Conservation (phyloP, 2,797 vertebrate species). For the Amblyraja radiata region DNA sequence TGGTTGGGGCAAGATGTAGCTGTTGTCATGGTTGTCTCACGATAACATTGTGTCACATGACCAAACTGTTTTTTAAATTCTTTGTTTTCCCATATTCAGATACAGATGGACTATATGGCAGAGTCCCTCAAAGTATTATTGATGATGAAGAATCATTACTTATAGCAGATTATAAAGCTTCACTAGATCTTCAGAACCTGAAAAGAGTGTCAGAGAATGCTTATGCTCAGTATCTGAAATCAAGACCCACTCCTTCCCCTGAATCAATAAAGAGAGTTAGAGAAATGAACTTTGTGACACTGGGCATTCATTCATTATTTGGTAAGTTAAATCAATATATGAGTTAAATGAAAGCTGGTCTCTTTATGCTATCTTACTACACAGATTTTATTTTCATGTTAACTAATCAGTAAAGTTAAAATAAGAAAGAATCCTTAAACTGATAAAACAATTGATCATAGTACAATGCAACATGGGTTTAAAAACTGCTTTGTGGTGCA, state of each 20-base stretch:
- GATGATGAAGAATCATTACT: slow-evolving; percentile 80
- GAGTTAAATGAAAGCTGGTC: background rate
- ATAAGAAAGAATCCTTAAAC: background rate
- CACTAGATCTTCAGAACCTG: slow-evolving; percentile 72
- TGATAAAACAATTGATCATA: background rate
- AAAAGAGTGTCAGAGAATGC: slow-evolving; percentile 71
- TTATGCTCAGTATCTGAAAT: slow-evolving; percentile 88
- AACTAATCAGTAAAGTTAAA: too few species aligned
- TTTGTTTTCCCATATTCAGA: slow-evolving; percentile 44
- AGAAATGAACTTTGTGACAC: slow-evolving; percentile 61
- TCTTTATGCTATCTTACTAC: background rate
- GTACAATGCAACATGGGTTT: background rate
- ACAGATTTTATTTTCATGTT: too few species aligned
- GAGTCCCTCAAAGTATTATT: slow-evolving; percentile 81
- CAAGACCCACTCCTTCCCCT: slow-evolving; percentile 71
- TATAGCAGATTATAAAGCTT: slow-evolving; percentile 60
- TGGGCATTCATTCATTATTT: slow-evolving; percentile 83
- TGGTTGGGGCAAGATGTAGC: background rate
- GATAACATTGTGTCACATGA: background rate
- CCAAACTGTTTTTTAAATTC: background rate
- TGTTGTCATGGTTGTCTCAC: background rate
- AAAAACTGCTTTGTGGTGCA: background rate
- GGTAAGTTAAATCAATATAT: slow-evolving; percentile 59
- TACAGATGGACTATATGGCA: slow-evolving; percentile 70
- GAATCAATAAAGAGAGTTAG: slow-evolving; percentile 88